Conservation (phyloP, 2,888 invertebrate species). For the Microplitis deprimator region DNA sequence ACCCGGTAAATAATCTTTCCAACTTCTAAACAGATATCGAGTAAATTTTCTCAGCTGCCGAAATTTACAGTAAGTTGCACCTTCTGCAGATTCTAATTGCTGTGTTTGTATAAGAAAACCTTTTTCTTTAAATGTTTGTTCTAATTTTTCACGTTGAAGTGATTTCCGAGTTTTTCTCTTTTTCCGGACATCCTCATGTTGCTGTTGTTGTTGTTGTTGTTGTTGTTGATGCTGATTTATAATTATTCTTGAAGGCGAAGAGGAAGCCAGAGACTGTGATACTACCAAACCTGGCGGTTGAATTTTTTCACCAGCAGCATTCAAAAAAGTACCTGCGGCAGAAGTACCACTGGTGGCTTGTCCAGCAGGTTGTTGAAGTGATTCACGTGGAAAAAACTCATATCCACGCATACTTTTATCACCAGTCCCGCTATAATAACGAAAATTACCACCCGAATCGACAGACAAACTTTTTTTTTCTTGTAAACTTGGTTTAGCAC, state of each 20-base stretch:
- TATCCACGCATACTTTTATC: slow-evolving; percentile 84
- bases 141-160: slow-evolving; percentile 88
- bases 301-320: slow-evolving; percentile 74
- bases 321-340: slow-evolving; percentile 71
- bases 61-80: slow-evolving; percentile 95
- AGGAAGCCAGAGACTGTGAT: background rate
- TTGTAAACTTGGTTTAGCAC: slow-evolving; percentile 88
- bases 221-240: slow-evolving; percentile 50
- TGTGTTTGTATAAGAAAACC: slow-evolving; percentile 95
- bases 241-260: background rate
- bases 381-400: slow-evolving; percentile 84
- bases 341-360: slow-evolving; percentile 68
- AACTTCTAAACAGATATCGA: slow-evolving; percentile 90
- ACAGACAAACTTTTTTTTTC: slow-evolving; percentile 94
- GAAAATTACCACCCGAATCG: slow-evolving; percentile 89
- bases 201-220: slow-evolving; percentile 51
- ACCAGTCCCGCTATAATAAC: slow-evolving; percentile 89
- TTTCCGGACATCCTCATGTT: slow-evolving; percentile 70
- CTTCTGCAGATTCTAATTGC: slow-evolving; percentile 92
- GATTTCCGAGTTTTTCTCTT: slow-evolving; percentile 87
- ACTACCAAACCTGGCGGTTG: slow-evolving; percentile 52
- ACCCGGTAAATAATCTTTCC: slow-evolving; percentile 93
- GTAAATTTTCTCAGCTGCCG: slow-evolving; percentile 92
- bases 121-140: slow-evolving; percentile 93
- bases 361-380: slow-evolving; percentile 75